Evolutionary conservation across 2,797 vertebrate species (phyloP), one percentile per base, ranked within the genome.

Genomic region (Sebastes steindachneri): DNA sequence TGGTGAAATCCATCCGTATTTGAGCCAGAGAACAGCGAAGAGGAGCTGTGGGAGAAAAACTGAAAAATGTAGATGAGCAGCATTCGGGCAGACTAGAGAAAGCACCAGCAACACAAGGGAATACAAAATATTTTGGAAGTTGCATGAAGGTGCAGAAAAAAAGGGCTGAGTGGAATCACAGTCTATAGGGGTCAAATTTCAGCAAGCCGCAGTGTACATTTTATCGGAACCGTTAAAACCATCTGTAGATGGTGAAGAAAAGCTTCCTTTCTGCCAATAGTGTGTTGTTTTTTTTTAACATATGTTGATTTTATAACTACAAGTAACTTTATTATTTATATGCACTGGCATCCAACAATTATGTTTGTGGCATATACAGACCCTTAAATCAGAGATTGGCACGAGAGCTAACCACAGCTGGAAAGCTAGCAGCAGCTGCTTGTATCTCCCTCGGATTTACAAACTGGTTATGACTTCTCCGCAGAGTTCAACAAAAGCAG

Each of bases 381-480:
- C 9, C 25, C 19, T 63, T 12, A 14, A 71, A 62, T 59, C 62
- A 23, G 41, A 55, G 33, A 9, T 65, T 65, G 35, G 41, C 31
- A 12, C 59, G 65, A 41, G 63, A n/a, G 29, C 51, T 26, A 54
- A 68, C 41, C 14, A 57, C 41, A 64, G 67, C 68, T 76, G 55
- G 21, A 37, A 33, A 54, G 33, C 31, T 19, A 17, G 9, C 54
- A 45, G 41, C 41, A 58, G 23, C 59, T 51, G 19, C 35, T 45
- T 33, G 64, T 14, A 21, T 65, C 33, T 37, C 25, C 35, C 41
- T 48, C 1, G 19, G 59, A 63, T 73, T 41, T 81, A 70, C 67
- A 80, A 72, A 84, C 69, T 31, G 66, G 26, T 48, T 75, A 21
- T 45, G 72, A 67, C 74, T 86, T 79, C 51, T 83, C 72, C 37